Evolutionary conservation across 2,888 invertebrate species (phyloP), one percentile per base, ranked within the genome.

Genomic region (Fabriciana adippe): DNA sequence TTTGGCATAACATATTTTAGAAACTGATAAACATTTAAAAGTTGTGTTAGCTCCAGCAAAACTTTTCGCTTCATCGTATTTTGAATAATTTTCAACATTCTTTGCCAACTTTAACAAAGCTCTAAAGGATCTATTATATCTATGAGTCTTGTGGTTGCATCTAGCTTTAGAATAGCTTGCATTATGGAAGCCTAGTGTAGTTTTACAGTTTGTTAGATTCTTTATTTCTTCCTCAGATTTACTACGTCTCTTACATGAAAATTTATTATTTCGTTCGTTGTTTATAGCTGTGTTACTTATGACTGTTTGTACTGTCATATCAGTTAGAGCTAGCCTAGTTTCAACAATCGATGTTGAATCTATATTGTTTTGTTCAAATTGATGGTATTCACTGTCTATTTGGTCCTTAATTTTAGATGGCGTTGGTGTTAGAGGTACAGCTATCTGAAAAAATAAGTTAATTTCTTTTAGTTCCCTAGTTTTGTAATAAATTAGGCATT

Each of bases 361-460:
- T 26, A 41, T 31, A 4, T 48, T 55, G 14, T 16, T 48, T n/a
- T 51, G 55, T 47, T 64, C 47, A 16, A 47, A 26, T 51, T 31
- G 15, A 45, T 59, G 70, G 70, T 67, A 67, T 74, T 21, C 75
- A 77, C 74, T 72, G 74, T 80, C 76, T 18, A 41, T 48, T 63
- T 51, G 45, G 13, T 59, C 53, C 53, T 74, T 70, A 13, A 64
- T 55, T 2, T 68, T 66, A 47, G 80, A 80, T 6, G 76, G 47
- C 4, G 74, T 63, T 15, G 83, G 79, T 2, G 84, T 77, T 6
- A 79, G 72, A 3, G 84, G 77, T 50, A 86, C 77, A 41, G 86
- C 87, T 76, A 87, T 79, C 89, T 90, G 78, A 45, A 87, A 86
- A 75, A 67, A n/a, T 48, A 6, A 14, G 4, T 15, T 59, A 59